Evolutionary conservation across 1,140 invertebrate species (phyloP), one percentile per base, ranked within the genome.

Genomic region (Rhagoletis zephyria): DNA sequence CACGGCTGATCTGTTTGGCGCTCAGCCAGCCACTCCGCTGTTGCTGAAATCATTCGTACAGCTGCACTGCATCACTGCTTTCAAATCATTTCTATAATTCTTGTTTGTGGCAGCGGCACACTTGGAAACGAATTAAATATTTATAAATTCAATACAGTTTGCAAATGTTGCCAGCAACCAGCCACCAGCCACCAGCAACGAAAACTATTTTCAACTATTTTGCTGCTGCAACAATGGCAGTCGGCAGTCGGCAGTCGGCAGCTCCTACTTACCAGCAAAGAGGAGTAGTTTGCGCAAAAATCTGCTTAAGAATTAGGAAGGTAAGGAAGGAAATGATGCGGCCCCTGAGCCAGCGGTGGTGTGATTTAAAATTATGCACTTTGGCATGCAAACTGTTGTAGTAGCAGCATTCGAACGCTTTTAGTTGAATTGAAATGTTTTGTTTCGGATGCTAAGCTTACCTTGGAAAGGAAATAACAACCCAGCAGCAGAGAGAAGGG

Each of bases 141-240:
- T 91, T 91, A 91, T 91, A 91, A 91, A 91, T 91, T 91, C 91
- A 91, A 91, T 91, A 90, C 91, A 89, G 91, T 92, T 91, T 91
- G 90, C 91, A 91, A 91, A 91, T 91, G 86, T 81, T 81, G 87
- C 19, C 67, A 45, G 74, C 45, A 19, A 16, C n/a, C 61, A 56
- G 74, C 48, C 48, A n/a, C n/a, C n/a, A n/a, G n/a, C n/a, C n/a
- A 56, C 48, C 48, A 56, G n/a, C 6, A 2, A 81, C n/a, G 3
- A 3, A 81, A 81, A 56, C 74, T 81, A 81, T 56, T 59, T 56
- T 51, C 74, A 81, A 59, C 45, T 51, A 56, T 81, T 81, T 81
- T 6, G 40, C 40, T 74, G 42, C 45, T 48, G 67, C 67, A 56
- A 81, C 48, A 56, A 56, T 81, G 51, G 9, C 42, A 14, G 61